Percentiles rank a stretch among this genome's conserved stretches.
These are phyloP conservation scores for Saccostrea cuccullata DNA, from an alignment of 1,140 invertebrate species.

Conservation along the genomic window DNA sequence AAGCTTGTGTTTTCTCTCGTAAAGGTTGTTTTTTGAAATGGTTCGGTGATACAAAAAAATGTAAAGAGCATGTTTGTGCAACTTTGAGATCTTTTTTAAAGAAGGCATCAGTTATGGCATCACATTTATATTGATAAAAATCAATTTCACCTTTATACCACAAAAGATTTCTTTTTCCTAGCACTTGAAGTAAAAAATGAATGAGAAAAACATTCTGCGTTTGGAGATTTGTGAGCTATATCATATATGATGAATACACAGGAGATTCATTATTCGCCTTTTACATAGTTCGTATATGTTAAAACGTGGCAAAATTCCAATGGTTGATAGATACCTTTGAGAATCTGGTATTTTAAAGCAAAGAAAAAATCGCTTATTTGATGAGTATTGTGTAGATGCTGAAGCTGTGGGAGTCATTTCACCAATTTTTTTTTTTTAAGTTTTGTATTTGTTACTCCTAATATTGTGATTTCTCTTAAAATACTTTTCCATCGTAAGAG, in stretches of 20 bases:
- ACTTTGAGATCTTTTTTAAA: not conserved
- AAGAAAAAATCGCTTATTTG: not conserved
- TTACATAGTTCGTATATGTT: conserved; percentile 1
- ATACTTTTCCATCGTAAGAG: too few species aligned
- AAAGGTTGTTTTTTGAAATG: not conserved
- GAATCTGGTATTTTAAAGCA: not conserved
- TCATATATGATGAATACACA: not conserved
- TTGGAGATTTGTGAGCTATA: not conserved
- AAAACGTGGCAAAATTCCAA: not conserved
- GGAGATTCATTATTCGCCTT: not conserved
- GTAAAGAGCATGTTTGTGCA: not conserved
- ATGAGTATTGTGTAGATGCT: not conserved
- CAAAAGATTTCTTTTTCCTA: not conserved
- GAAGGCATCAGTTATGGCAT: not conserved
- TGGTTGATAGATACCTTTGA: not conserved
- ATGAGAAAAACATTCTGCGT: not conserved
- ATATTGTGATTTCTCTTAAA: too few species aligned
- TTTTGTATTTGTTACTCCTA: too few species aligned
- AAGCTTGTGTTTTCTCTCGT: not conserved
- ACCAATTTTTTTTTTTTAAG: too few species aligned
- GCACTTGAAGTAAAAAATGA: not conserved
- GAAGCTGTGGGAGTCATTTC: not conserved
- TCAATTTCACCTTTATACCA: not conserved
- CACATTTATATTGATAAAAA: not conserved
- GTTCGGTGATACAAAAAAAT: not conserved